Evolutionary conservation across 2,113 vertebrate genomes (phyloP).

Genomic region (Archilochus colubris): DNA sequence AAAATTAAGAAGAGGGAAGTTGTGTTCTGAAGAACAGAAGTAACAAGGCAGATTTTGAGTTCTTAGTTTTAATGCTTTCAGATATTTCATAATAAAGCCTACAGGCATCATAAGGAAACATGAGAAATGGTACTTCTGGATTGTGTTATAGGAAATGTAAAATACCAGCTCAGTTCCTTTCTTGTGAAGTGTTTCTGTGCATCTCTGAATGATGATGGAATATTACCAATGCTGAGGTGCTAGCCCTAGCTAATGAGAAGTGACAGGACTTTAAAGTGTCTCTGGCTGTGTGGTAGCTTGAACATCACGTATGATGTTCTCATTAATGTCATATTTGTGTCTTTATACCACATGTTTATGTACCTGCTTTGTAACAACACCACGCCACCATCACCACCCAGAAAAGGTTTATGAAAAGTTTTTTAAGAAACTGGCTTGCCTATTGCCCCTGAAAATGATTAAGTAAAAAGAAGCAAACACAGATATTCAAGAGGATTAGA

Average conservation of each 20-base stretch:
- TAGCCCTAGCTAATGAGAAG: background rate
- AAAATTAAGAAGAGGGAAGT: background rate
- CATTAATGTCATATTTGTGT: background rate
- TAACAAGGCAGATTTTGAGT: background rate
- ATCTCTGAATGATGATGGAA: background rate
- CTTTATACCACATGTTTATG: background rate
- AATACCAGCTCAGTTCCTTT: background rate
- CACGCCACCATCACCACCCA: too few species aligned
- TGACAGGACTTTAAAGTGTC: background rate
- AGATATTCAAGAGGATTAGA: background rate
- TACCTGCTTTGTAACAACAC: background rate
- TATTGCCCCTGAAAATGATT: background rate
- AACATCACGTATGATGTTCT: background rate
- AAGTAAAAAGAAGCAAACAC: background rate
- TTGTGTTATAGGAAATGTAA: background rate
- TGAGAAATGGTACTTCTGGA: background rate
- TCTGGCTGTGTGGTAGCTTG: background rate
- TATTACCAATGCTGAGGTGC: background rate
- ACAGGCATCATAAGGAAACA: background rate
- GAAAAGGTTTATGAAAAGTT: background rate
- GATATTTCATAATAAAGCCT: background rate
- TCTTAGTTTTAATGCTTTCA: background rate
- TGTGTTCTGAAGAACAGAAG: background rate
- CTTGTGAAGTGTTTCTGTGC: fast-evolving
- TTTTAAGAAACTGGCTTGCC: background rate